Base-by-base conservation (phyloP, 2,888 invertebrate genomes). In the Macaria liturata region DNA sequence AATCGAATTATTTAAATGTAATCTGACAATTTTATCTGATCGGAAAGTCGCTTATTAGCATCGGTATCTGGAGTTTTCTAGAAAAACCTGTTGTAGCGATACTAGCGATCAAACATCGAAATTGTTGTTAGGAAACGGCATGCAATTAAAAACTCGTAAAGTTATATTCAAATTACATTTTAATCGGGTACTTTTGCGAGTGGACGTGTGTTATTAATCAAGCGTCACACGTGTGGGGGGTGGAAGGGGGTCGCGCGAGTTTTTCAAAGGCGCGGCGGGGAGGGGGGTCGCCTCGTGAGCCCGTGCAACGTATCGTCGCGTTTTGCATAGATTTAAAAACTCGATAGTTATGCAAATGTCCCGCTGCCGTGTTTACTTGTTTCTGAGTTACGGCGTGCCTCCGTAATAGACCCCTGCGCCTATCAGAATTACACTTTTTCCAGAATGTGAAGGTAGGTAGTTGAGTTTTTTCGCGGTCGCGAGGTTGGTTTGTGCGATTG, bases 281-380 rank as follows among this genome's bases (percentile, higher is more conserved):
- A 74, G 78, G 80, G 76, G 75, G 79, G 80, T 74, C 65, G 72
- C 69, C 80, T 84, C 83, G 88, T 83, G 88, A 81, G 86, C 81
- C 78, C 85, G 84, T 75, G 83, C 83, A 78, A 78, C 87, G 86
- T 89, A 90, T 91, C 88, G 90, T 85, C 84, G 84, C 83, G 84
- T 90, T 91, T 90, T 90, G 90, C 91, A 91, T 90, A 91, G 91
- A 91, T 91, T 90, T 87, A 91, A 91, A 91, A 91, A 91, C 75
- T 87, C 84, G 91, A 91, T 91, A 91, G 88, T 78, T 80, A 91
- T 91, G 90, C 89, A 84, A 91, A 91, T 90, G 80, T 74, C 74
- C 74, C 78, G 77, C 77, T 83, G 85, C 84, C 84, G 88, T 89
- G 89, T 91, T 91, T 89, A 84, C 88, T 86, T 84, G 88, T 82